These are phyloP conservation scores for Campoletis raptor DNA, from an alignment of 2,888 invertebrate genomes.

Conservation along the genomic window DNA sequence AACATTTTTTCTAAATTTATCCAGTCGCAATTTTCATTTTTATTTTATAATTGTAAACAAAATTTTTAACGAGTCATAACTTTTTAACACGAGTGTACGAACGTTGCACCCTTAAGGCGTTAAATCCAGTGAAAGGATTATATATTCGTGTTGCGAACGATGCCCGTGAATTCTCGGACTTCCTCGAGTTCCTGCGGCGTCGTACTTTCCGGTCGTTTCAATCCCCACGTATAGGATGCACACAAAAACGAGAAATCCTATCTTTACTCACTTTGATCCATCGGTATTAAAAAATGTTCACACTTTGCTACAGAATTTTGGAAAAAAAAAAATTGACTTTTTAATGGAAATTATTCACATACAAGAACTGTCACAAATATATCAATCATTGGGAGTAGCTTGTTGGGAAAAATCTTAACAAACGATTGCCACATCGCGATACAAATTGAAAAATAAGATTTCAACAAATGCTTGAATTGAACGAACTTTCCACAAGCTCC, in stretches of 20 bases:
- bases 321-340: neutral
- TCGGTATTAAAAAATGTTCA: neutral
- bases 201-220: slow-evolving; percentile 14
- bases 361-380: neutral
- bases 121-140: slow-evolving; percentile 19
- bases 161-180: slow-evolving; percentile 47
- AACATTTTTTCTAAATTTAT: neutral
- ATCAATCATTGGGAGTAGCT: neutral
- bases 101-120: slow-evolving; percentile 27
- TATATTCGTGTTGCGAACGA: slow-evolving; percentile 20
- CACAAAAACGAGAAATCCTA: slow-evolving; percentile 34
- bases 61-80: neutral
- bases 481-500: neutral
- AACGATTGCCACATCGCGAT: neutral
- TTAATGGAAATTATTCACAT: neutral
- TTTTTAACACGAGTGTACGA: slow-evolving; percentile 18
- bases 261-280: neutral
- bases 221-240: slow-evolving; percentile 1
- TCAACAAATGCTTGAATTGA: neutral
- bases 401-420: neutral
- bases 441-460: neutral
- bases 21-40: neutral
- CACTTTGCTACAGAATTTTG: neutral
- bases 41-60: neutral
- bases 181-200: slow-evolving; percentile 53